Evolutionary conservation across 2,888 invertebrate species (phyloP), one percentile per base, ranked within the genome.

Genomic region (Cotesia congregata): DNA sequence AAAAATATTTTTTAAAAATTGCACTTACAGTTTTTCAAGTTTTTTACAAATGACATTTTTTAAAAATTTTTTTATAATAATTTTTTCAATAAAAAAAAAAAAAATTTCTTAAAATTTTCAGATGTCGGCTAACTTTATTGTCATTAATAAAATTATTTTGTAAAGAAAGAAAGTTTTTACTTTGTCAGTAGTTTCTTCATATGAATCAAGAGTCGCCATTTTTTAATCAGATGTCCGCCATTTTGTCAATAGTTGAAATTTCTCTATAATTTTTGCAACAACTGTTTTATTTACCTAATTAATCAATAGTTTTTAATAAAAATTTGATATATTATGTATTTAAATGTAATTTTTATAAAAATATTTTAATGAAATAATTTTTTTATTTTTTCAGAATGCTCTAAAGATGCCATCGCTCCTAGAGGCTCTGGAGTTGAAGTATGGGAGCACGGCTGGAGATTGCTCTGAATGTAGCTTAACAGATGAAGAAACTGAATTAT

Each of bases 381-480:
- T 20, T 59, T 17, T 69, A 15, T 72, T 76, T 80, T 80, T 77
- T 5, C 83, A 86, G 86, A 86, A 86, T 86, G 86, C 80, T 80
- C 69, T 84, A 85, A 85, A 90, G 85, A 97, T 97, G 97, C 96
- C 96, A 90, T 96, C 97, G 85, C 92, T 97, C 84, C 90, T 97
- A 88, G 97, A 97, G 92, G 97, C 97, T 82, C 91, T 97, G 85
- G 96, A 96, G 91, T 93, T 94, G 85, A 97, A 97, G 90, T 97
- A 97, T 90, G 94, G 94, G 30, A 90, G 88, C 83, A 88, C 90
- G 68, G 89, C 90, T 77, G 92, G 93, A 81, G 92, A 93, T 17
- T 93, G 93, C 86, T 90, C 90, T 3, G 77, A 77, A 40, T 92
- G 93, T 79, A 90, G 90, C 60, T 87, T 90, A 81, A 90, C 90